Conservation (phyloP, 2,797 vertebrate genomes). For the Gymnocypris eckloni region DNA sequence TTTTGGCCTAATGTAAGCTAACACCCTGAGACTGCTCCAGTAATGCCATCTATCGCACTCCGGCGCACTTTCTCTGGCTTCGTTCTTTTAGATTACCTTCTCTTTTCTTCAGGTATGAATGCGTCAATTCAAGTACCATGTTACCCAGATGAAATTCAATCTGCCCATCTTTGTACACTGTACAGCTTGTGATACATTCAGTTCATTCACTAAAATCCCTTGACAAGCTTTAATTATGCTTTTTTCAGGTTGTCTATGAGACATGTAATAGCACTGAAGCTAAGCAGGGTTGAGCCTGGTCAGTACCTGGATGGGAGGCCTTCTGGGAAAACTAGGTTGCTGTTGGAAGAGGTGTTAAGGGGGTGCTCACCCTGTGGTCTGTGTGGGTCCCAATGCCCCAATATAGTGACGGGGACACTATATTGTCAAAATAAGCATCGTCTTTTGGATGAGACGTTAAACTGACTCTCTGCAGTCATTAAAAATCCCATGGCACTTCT, state of each 20-base stretch:
- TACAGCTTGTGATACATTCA: constrained; percentile 8
- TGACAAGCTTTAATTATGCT: not conserved
- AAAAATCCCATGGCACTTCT: too few species aligned
- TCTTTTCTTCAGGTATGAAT: constrained; percentile 34
- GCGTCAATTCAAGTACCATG: constrained; percentile 48
- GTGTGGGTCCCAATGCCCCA: too few species aligned
- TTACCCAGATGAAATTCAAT: constrained; percentile 44
- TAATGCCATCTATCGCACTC: not conserved
- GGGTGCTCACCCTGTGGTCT: too few species aligned
- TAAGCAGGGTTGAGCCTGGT: too few species aligned
- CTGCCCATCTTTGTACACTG: constrained; percentile 24
- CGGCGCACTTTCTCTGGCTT: not conserved
- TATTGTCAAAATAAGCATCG: too few species aligned
- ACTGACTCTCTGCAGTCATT: too few species aligned
- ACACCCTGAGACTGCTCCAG: constrained; percentile 23
- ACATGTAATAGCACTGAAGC: not conserved
- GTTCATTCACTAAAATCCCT: constrained; percentile 6
- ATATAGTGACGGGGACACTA: too few species aligned
- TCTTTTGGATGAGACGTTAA: too few species aligned
- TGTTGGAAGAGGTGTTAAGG: too few species aligned
- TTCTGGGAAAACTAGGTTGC: too few species aligned
- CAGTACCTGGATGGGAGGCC: too few species aligned
- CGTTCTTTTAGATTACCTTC: not conserved
- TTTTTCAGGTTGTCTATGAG: not conserved
- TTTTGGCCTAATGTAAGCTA: constrained; percentile 17